Conservation (phyloP, 2,888 invertebrate species). For the Adelognathus sp. region DNA sequence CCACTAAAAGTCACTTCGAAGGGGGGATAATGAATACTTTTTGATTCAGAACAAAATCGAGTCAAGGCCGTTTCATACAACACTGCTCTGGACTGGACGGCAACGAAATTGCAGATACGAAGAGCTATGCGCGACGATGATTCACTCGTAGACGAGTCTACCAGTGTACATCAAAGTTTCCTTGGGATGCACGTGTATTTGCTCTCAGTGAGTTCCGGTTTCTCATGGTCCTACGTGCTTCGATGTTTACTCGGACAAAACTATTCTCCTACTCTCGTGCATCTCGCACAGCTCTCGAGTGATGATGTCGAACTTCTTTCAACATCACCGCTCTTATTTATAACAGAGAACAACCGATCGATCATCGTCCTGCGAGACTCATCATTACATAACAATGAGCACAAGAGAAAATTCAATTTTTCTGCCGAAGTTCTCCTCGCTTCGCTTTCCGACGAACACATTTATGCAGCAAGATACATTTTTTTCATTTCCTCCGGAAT, state of each 20-base stretch:
- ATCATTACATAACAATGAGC: constrained; percentile 23
- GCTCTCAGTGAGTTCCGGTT: constrained; percentile 47
- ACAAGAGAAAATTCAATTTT: constrained; percentile 23
- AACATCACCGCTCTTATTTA: constrained; percentile 38
- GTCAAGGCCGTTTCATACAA: background rate
- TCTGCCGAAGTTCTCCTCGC: background rate
- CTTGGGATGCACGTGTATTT: constrained; percentile 36
- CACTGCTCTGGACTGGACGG: constrained; percentile 1
- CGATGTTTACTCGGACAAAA: constrained; percentile 28
- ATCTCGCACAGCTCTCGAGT: background rate
- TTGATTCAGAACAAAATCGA: background rate
- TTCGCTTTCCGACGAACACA: constrained; percentile 19
- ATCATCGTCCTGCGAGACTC: constrained; percentile 36
- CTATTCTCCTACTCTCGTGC: background rate
- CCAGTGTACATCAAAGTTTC: constrained; percentile 38
- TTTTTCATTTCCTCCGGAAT: constrained; percentile 26
- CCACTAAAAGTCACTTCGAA: too few species aligned
- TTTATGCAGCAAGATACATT: constrained; percentile 23
- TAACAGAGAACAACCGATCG: constrained; percentile 45
- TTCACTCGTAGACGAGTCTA: constrained; percentile 32
- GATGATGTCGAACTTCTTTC: constrained; percentile 21
- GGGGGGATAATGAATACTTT: too few species aligned
- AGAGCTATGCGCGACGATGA: constrained; percentile 18
- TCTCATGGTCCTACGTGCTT: constrained; percentile 38
- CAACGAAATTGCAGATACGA: constrained; percentile 32